Base-by-base conservation (phyloP, 2,888 invertebrate genomes). In the Trimorus sp. region DNA sequence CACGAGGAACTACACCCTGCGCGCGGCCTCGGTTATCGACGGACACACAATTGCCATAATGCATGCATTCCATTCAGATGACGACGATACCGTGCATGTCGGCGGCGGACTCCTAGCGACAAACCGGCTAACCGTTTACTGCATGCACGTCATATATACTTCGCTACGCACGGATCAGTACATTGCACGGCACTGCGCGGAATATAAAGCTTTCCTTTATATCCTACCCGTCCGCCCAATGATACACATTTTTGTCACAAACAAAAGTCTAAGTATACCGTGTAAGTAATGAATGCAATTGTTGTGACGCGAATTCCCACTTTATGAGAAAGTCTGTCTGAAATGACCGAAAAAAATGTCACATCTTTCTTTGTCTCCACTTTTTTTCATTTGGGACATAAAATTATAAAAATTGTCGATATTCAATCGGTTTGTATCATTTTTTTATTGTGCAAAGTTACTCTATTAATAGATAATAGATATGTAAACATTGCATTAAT, bases 61-160 rank as follows among this genome's bases (percentile, higher is more conserved):
- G 53, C 70, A 87, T 85, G 84, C 87, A 88, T 87, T 86, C 87
- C 87, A 84, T 84, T 87, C 82, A 86, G 84, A 87, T 87, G 87
- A 87, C 86, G 83, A 74, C 69, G 51, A 14, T 73, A 53, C 49
- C 51, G 79, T 74, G 70, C 56, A 79, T 45, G 37, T 58, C 54
- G 45, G 59, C 53, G 62, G 69, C 26, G 26, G 26, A 58, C 51
- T 66, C 74, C 84, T 58, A 56, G 70, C 63, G 63, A 51, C 63
- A 77, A 78, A 71, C 70, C 71, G 71, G 78, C 78, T 53, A 14
- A 59, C 59, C 59, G 54, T 75, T 68, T 74, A 74, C 45, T 45
- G 40, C 49, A 60, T 49, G 49, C 54, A 68, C 15, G 65, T 74
- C 40, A 37, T 26, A 63, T 58, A 60, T 73, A 73, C 63, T 66